Evolutionary conservation across 2,888 invertebrate genomes (phyloP), one percentile per base, ranked within the genome.

Genomic region (Agapostemon virescens): DNA sequence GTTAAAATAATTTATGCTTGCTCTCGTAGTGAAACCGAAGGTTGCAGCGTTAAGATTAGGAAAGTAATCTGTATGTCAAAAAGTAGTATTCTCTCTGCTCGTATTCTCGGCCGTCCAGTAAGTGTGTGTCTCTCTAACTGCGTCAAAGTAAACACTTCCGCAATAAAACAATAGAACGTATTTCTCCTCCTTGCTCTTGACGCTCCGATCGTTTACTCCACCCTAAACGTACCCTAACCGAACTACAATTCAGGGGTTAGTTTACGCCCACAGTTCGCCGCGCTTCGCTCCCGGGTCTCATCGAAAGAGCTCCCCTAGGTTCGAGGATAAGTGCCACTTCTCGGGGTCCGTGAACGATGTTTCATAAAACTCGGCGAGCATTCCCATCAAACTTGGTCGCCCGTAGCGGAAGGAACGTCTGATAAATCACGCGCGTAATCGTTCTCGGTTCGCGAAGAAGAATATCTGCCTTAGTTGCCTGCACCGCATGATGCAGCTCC

Each of bases 361-460:
- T 61, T 61, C 61, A 9, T 33, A 61, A 61, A 61, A 61, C 30
- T 61, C 33, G 20, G 6, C 2, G 20, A 33, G 33, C 33, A 30
- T 61, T 61, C 61, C 20, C 33, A 33, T 61, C 61, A 33, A 61
- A 61, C 30, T 58, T 58, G 58, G 58, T 58, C 58, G 26, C 26
- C 58, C 20, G 58, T 26, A 20, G 9, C 49, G 30, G 7, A 5
- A 61, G 33, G 9, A 30, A 33, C 20, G 9, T n/a, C 61, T 11
- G 61, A 33, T 61, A 30, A 61, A 36, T 61, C 61, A 33, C 11
- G 61, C 36, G 61, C 17, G 30, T 26, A 26, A n/a, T 61, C 61
- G 61, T n/a, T 61, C 7, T 30, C 26, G 26, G 17, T 58, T 26
- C 52, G 13, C 49, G 42, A 45, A 36, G 36, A 38, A 49, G n/a